Conservation (phyloP, 2,888 invertebrate genomes). For the Gymnocheta viridis region DNA sequence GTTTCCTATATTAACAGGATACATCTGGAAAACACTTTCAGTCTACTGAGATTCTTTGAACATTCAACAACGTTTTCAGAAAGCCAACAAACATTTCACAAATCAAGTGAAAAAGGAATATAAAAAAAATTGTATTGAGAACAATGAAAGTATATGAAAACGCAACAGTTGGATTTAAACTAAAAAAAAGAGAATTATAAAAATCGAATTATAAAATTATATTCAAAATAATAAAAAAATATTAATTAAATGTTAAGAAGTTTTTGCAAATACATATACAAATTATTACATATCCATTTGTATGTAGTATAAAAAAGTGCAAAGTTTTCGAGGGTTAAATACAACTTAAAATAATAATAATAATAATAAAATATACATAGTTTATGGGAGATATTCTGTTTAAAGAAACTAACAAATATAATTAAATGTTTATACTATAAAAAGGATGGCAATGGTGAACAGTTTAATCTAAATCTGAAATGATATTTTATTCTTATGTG, state of each 20-base stretch:
- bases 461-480: background rate
- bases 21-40: constrained; percentile 74
- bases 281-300: background rate
- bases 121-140: constrained; percentile 2
- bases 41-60: constrained; percentile 75
- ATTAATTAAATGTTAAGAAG: background rate
- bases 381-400: background rate
- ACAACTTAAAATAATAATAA: background rate
- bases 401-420: background rate
- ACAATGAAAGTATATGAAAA: constrained; percentile 42
- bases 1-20: constrained; percentile 73
- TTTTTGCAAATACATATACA: background rate
- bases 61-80: constrained; percentile 72
- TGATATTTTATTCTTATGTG: background rate
- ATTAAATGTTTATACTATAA: background rate
- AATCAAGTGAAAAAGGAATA: constrained; percentile 25
- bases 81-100: constrained; percentile 5
- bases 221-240: constrained; percentile 9
- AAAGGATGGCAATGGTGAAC: background rate
- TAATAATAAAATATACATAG: background rate
- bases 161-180: constrained; percentile 69
- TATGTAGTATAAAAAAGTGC: background rate
- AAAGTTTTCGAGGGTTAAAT: background rate
- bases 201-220: background rate
- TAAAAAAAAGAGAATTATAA: constrained; percentile 11